phyloP scores from a whole-genome alignment of 2,113 vertebrate genomes.

The Bombycilla garrulus region DNA sequence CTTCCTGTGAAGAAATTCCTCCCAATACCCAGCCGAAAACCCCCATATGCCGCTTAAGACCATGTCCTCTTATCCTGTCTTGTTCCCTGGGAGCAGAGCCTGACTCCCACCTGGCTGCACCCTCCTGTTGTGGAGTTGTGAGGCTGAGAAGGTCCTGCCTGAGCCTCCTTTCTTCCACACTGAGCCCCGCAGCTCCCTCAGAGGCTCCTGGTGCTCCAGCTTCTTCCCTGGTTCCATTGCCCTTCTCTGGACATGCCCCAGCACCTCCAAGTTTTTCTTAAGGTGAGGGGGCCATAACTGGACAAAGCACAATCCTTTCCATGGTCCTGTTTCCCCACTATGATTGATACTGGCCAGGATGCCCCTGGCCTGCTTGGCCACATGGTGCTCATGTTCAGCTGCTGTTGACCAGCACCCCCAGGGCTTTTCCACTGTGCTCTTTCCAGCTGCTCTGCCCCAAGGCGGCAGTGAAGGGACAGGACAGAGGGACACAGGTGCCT shows the following conservation, averaged over 20 bases:
- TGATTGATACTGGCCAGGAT: too few relatives aligned
- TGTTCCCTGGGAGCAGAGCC: background rate
- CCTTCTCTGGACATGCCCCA: background rate
- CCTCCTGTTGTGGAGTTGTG: background rate
- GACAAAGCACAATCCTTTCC: too few relatives aligned
- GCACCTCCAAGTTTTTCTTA: too few relatives aligned
- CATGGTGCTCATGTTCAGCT: background rate
- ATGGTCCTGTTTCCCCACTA: too few relatives aligned
- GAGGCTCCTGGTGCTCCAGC: background rate
- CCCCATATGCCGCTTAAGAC: too few relatives aligned
- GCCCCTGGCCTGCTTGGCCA: background rate
- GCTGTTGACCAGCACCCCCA: background rate
- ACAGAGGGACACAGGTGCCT: accelerated
- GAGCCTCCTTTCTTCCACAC: too few relatives aligned
- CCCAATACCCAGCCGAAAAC: too few relatives aligned
- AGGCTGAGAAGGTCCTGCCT: too few relatives aligned
- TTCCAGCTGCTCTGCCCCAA: background rate
- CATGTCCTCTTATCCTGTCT: background rate
- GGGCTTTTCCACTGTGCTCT: too few relatives aligned
- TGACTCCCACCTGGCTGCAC: too few relatives aligned
- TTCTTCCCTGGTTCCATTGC: accelerated
- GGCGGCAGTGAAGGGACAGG: background rate
- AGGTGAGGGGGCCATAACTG: background rate
- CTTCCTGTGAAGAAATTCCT: too few relatives aligned
- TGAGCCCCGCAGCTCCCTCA: too few relatives aligned